Evolutionary conservation across 2,113 vertebrate genomes (phyloP).

Genomic region (Galeopterus variegatus): DNA sequence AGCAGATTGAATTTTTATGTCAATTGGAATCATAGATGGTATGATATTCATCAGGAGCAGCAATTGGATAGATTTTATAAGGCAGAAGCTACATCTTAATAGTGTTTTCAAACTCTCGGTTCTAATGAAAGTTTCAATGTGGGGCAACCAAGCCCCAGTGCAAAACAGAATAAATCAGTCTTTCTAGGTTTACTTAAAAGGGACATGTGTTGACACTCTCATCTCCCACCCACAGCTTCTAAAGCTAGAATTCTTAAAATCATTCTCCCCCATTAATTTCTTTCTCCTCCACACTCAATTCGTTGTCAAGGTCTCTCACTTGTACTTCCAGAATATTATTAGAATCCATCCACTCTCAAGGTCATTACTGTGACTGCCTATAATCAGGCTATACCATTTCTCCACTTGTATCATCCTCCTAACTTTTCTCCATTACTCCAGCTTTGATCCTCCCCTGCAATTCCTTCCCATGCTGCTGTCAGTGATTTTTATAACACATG

Average conservation of each 20-base stretch:
- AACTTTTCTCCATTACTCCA: neutral
- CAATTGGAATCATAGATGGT: neutral
- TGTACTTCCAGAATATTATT: neutral
- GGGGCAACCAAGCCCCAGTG: neutral
- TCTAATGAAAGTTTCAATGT: neutral
- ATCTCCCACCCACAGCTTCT: neutral
- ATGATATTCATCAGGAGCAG: neutral
- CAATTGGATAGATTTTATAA: neutral
- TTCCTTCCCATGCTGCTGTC: neutral
- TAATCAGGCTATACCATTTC: neutral
- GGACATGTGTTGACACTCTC: slow-evolving; percentile 4
- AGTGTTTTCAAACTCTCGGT: neutral
- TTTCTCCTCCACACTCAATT: neutral
- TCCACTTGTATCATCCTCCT: neutral
- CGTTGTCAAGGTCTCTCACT: slow-evolving; percentile 30
- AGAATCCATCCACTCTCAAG: neutral
- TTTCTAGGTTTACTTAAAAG: slow-evolving; percentile 31
- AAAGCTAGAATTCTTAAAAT: slow-evolving; percentile 52
- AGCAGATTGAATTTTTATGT: neutral
- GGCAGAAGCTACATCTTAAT: neutral
- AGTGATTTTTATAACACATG: neutral
- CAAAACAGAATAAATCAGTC: slow-evolving; percentile 34
- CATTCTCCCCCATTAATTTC: slow-evolving; percentile 32
- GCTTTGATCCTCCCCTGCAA: neutral
- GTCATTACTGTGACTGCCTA: neutral